phyloP scores from a whole-genome alignment of 2,888 invertebrate species.

The Epistrophe eligans region DNA sequence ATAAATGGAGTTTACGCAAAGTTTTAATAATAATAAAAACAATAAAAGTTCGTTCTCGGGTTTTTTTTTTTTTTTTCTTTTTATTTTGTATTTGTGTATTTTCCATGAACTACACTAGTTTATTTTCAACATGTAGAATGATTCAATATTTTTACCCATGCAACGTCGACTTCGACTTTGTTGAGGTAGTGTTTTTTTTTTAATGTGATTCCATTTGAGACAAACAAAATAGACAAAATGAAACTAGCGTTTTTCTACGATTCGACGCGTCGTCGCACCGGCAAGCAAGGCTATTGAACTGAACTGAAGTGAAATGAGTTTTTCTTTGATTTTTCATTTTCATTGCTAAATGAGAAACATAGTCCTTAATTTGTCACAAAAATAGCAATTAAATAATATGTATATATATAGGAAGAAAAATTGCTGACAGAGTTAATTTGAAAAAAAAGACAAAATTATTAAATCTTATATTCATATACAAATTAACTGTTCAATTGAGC shows the following conservation, averaged over 20 bases:
- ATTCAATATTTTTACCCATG: slow-evolving; percentile 48
- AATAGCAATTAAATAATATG: neutral
- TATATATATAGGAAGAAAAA: neutral
- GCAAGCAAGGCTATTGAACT: slow-evolving; percentile 65
- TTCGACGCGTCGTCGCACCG: neutral
- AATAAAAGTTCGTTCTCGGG: slow-evolving; percentile 7
- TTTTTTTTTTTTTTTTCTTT: neutral
- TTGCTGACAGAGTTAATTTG: no score
- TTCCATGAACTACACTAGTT: slow-evolving; percentile 45
- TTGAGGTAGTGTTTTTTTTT: slow-evolving; percentile 51
- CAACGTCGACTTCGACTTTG: slow-evolving; percentile 22
- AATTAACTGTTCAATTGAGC: no score
- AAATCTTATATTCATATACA: no score
- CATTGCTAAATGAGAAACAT: slow-evolving; percentile 20
- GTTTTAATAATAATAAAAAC: slow-evolving; percentile 25
- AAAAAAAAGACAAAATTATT: no score
- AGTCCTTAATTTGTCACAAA: slow-evolving; percentile 4
- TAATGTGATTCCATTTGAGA: slow-evolving; percentile 33
- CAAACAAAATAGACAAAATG: slow-evolving; percentile 28
- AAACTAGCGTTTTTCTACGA: neutral
- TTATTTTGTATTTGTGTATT: slow-evolving; percentile 11
- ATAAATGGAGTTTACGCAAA: slow-evolving; percentile 63
- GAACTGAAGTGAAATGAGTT: slow-evolving; percentile 4
- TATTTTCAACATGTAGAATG: slow-evolving; percentile 53
- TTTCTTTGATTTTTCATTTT: slow-evolving; percentile 11